phyloP scores from a whole-genome alignment of 53 echinoderm and acorn worm genomes.

The Luidia sarsii region DNA sequence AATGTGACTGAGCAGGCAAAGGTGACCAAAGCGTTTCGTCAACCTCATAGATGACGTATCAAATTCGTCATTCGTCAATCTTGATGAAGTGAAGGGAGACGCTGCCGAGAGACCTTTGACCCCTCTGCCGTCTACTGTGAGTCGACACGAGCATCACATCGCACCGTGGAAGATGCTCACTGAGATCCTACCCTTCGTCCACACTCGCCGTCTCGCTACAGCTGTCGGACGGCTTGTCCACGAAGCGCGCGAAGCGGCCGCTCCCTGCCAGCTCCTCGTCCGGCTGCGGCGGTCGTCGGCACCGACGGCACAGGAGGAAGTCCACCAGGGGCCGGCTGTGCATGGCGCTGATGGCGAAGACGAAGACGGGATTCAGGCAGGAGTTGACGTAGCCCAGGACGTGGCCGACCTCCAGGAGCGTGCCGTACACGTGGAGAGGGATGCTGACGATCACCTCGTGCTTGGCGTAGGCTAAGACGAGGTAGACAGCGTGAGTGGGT shows the following conservation, averaged over 20 bases:
- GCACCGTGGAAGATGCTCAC: no score
- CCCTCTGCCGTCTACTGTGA: no score
- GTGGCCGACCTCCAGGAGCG: neutral
- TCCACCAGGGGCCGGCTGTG: constrained; percentile 6
- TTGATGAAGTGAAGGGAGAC: no score
- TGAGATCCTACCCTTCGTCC: no score
- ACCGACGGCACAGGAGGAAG: neutral
- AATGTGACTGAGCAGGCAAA: no score
- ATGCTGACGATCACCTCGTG: neutral
- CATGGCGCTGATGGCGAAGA: constrained; percentile 4
- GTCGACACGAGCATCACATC: no score
- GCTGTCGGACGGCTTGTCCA: neutral
- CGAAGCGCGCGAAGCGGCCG: neutral
- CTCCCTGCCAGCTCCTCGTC: no score
- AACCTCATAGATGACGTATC: no score
- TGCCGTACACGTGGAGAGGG: neutral
- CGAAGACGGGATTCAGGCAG: constrained; percentile 15
- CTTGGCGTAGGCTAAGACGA: neutral
- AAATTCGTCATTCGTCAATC: no score
- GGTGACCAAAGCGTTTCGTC: no score
- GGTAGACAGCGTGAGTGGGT: neutral
- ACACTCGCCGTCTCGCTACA: neutral
- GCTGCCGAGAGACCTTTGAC: no score
- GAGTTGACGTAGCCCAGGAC: constrained; percentile 32
- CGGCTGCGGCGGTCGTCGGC: no score